Percentiles rank a stretch among this genome's conserved stretches.
These are phyloP conservation scores for Chrysomela aeneicollis DNA, from an alignment of 2,888 invertebrate genomes.

Conservation along the genomic window DNA sequence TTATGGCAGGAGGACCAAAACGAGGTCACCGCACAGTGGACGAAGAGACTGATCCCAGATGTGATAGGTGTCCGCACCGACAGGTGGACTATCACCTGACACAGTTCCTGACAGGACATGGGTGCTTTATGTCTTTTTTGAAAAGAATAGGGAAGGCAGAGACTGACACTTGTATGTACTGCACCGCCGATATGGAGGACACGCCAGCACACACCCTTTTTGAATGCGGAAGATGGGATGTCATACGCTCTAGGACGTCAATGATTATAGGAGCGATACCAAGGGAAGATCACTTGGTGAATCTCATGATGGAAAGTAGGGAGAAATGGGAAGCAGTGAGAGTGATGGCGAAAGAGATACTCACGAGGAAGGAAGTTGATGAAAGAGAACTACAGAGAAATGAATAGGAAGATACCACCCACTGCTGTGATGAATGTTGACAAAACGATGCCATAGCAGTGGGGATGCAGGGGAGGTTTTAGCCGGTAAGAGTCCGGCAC, in stretches of 20 bases:
- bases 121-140: not conserved
- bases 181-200: not conserved
- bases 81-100: not conserved
- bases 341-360: too few species aligned
- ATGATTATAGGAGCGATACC: not conserved
- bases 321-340: too few species aligned
- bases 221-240: not conserved
- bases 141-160: not conserved
- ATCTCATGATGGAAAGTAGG: not conserved
- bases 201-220: not conserved
- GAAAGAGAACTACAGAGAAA: too few species aligned
- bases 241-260: not conserved
- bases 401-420: too few species aligned
- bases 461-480: too few species aligned
- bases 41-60: not conserved
- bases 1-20: not conserved
- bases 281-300: not conserved
- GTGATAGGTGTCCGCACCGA: not conserved
- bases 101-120: not conserved
- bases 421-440: too few species aligned
- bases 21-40: not conserved
- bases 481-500: too few species aligned
- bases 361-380: too few species aligned
- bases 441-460: too few species aligned
- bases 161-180: not conserved